Percentiles rank a stretch among this genome's conserved stretches.
phyloP scores from a whole-genome alignment of 2,113 vertebrate genomes.

The Camelus bactrianus region DNA sequence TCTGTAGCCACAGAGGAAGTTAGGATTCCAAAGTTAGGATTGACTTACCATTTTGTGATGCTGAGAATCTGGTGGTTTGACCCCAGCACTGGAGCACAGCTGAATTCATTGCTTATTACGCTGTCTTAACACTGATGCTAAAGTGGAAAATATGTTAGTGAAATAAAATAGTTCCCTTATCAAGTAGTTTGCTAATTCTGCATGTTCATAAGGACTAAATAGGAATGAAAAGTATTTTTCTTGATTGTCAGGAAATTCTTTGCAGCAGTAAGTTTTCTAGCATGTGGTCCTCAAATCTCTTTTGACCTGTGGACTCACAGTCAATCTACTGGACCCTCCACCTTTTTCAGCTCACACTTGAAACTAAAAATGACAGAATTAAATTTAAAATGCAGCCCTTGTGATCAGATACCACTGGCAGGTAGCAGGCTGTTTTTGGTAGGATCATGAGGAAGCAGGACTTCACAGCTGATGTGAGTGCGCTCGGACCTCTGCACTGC shows the following conservation, averaged over 20 bases:
- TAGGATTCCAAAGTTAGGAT: background rate
- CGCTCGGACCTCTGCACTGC: fast-evolving
- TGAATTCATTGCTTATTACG: background rate
- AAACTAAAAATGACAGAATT: background rate
- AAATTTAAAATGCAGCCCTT: background rate
- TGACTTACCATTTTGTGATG: background rate
- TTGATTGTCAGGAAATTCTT: background rate
- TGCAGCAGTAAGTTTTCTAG: background rate
- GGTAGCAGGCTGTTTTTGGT: background rate
- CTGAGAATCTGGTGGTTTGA: background rate
- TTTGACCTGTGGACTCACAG: background rate
- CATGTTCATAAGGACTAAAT: background rate
- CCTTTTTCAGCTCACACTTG: background rate
- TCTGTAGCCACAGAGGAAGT: background rate
- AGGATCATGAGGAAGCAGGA: background rate
- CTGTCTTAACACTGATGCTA: background rate
- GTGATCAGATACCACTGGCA: fast-evolving
- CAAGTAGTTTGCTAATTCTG: background rate
- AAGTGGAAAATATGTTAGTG: background rate
- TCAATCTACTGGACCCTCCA: fast-evolving
- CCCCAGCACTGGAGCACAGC: fast-evolving
- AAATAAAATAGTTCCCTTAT: background rate
- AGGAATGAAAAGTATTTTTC: background rate
- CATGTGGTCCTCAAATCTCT: too few species aligned
- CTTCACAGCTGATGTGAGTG: fast-evolving